Evolutionary conservation across 1,140 invertebrate species (phyloP).

Genomic region (Pseudobourletiella spinata): DNA sequence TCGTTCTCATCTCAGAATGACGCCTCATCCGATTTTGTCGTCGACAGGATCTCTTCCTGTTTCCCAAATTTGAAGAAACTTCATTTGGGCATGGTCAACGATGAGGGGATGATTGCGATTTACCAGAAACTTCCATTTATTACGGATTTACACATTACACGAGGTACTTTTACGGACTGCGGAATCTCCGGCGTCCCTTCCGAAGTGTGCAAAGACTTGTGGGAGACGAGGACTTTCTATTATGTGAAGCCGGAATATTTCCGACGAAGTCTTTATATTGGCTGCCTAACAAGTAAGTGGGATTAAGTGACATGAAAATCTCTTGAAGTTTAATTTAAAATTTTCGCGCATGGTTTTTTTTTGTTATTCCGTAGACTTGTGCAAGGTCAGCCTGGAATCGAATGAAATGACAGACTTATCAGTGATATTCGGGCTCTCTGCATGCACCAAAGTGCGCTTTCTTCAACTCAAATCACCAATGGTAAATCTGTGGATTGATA

Average conservation of each 20-base stretch:
- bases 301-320: not conserved
- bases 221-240: slow-evolving; percentile 14
- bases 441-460: not conserved
- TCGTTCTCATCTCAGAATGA: not conserved
- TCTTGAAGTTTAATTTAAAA: not conserved
- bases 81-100: not conserved
- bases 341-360: not conserved
- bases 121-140: not conserved
- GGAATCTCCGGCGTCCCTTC: slow-evolving; percentile 7
- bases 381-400: not conserved
- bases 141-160: not conserved
- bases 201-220: slow-evolving; percentile 19
- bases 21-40: not conserved
- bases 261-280: slow-evolving; percentile 14
- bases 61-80: not conserved
- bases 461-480: not conserved
- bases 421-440: slow-evolving; percentile 7
- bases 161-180: not conserved
- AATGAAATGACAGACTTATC: slow-evolving; percentile 1
- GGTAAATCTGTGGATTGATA: no score
- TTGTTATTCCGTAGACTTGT: not conserved
- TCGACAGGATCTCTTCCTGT: not conserved
- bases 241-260: slow-evolving; percentile 8
- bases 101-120: not conserved
- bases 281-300: slow-evolving; percentile 6